Evolutionary conservation across 2,888 invertebrate genomes (phyloP), one percentile per base, ranked within the genome.

Genomic region (Volucella zonaria): DNA sequence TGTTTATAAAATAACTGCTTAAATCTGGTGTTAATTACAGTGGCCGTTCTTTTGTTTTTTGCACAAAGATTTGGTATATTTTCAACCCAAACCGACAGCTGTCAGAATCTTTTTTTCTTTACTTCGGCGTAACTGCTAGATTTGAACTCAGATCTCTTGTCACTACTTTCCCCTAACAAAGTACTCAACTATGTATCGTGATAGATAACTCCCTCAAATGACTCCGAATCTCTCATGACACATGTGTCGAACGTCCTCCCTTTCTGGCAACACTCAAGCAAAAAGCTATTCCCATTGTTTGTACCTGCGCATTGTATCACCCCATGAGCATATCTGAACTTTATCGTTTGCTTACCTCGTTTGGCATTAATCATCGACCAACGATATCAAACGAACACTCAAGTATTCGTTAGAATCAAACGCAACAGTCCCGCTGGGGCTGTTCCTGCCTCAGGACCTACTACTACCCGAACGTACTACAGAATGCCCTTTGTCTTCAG

Each of bases 201-300:
- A 8, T n/a, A n/a, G 3, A 14, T 47, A 12, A 11, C n/a, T 23
- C 38, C 14, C 43, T 40, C 10, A 6, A 38, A 40, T 2, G 2
- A 70, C 70, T 79, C 54, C 61, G n/a, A 45, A 64, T 43, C 43
- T 75, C n/a, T 62, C 58, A 75, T 14, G 56, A 61, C 31, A 74
- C 0, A 1, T 18, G 1, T n/a, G 11, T 11, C 1, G 18, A 45
- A 18, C 8, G n/a, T 10, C 10, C 0, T 11, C 8, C 3, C 3
- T 31, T 1, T 42, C 70, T 81, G 77, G 81, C 62, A 81, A 54
- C 58, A 52, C 77, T 31, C 52, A 0, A 11, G 6, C 1, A 4
- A 23, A 81, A 85, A 81, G 81, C 85, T 81, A 12, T 0, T 2
- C 12, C 12, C 40, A 73, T 85, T 85, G 77, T 85, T 85, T 85